Percentiles rank a stretch among this genome's conserved stretches.
Conservation (phyloP, 2,888 invertebrate genomes). For the Frankliniella fusca region DNA sequence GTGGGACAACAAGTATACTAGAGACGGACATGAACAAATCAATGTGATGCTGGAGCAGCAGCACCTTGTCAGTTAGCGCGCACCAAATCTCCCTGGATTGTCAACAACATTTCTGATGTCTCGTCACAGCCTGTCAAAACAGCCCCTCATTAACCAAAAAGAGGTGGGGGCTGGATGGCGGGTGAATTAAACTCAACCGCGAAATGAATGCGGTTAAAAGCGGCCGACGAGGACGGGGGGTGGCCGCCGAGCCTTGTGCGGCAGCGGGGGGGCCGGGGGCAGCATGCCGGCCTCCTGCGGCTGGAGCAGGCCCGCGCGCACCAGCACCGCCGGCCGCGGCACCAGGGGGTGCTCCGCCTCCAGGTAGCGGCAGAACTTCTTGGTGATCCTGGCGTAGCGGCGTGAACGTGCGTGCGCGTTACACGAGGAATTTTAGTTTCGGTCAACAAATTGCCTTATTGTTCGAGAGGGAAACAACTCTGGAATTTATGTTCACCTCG, state of each 20-base stretch:
- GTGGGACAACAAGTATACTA: no score
- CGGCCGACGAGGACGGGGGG: background rate
- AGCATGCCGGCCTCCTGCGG: background rate
- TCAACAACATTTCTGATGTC: no score
- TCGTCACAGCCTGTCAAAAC: no score
- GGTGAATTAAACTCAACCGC: background rate
- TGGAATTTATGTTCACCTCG: no score
- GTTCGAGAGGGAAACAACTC: no score
- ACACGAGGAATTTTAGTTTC: no score
- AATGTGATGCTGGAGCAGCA: background rate
- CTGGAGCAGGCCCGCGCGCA: conserved; percentile 8
- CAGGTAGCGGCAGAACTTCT: background rate
- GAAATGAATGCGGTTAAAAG: background rate
- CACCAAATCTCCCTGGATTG: background rate
- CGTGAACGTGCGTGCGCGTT: no score
- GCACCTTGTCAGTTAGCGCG: background rate
- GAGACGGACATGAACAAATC: no score
- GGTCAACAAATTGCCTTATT: no score
- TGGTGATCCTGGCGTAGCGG: background rate
- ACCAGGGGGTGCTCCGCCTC: background rate
- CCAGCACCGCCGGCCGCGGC: background rate
- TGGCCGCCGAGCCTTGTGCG: background rate
- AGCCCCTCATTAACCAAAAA: no score
- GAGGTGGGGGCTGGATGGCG: no score
- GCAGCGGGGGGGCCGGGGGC: background rate